A percentile compares a stretch with the other conserved stretches of the same genome.
These are phyloP conservation scores for Acanthis flammea DNA, from an alignment of 2,797 vertebrate species.

Conservation along the genomic window DNA sequence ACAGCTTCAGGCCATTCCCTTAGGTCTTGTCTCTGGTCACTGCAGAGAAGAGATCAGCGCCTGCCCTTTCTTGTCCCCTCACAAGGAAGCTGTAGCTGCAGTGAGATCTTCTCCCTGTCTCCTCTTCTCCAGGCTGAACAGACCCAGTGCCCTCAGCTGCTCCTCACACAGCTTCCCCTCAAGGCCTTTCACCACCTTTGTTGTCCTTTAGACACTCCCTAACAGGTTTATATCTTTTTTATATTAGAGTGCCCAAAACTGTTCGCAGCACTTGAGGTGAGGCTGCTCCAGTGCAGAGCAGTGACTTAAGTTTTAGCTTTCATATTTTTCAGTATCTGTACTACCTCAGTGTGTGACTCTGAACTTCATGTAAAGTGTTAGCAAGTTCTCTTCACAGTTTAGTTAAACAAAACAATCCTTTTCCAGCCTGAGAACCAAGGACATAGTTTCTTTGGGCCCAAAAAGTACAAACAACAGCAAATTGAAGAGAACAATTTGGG, in stretches of 20 bases:
- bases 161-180: not conserved
- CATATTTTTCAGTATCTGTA: not conserved
- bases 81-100: fast-evolving
- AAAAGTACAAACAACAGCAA: not conserved
- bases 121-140: not conserved
- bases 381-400: not conserved
- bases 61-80: not conserved
- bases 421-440: not conserved
- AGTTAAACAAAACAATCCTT: not conserved
- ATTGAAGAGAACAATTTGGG: not conserved
- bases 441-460: not conserved
- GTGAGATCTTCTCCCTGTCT: not conserved
- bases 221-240: not conserved
- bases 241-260: fast-evolving
- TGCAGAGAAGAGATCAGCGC: not conserved
- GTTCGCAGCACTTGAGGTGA: not conserved
- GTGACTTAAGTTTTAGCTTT: not conserved
- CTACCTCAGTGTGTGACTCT: not conserved
- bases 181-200: not conserved
- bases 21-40: not conserved
- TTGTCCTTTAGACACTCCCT: not conserved
- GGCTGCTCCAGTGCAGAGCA: not conserved
- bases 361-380: not conserved
- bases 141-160: not conserved
- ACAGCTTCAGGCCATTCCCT: not conserved